Evolutionary conservation across 1,140 invertebrate genomes (phyloP).

Genomic region (Leptoteleia sp.): DNA sequence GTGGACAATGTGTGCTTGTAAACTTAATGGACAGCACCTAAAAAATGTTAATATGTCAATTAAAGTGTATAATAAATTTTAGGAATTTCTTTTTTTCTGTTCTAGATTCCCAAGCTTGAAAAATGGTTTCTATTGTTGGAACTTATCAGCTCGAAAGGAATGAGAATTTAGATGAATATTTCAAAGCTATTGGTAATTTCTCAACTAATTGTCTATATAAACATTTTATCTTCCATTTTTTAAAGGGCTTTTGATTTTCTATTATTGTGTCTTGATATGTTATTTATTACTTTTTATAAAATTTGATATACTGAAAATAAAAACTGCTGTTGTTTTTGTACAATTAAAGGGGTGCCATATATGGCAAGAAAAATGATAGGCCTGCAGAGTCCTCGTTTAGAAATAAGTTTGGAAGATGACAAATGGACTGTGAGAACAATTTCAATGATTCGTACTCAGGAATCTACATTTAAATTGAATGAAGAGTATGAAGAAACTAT

Average conservation of each 20-base stretch:
- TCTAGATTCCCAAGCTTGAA: no score
- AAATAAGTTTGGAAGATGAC: slow-evolving; percentile 82
- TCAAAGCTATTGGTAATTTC: slow-evolving; percentile 83
- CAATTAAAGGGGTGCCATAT: slow-evolving; percentile 79
- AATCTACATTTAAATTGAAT: slow-evolving; percentile 70
- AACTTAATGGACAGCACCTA: slow-evolving; percentile 86
- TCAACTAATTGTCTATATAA: no score
- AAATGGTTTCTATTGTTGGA: slow-evolving; percentile 72
- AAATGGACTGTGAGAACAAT: slow-evolving; percentile 83
- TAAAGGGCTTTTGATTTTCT: no score
- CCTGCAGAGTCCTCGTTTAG: slow-evolving; percentile 82
- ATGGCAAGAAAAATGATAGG: slow-evolving; percentile 84
- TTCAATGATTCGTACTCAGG: slow-evolving; percentile 76
- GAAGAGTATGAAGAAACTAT: slow-evolving; percentile 76
- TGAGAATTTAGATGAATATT: slow-evolving; percentile 85
- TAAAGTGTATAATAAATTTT: no score
- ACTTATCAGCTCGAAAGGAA: slow-evolving; percentile 84
- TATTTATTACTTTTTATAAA: no score
- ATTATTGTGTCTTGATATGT: no score
- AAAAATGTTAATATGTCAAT: no score
- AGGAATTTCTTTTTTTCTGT: slow-evolving; percentile 7
- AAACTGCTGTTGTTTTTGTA: background rate
- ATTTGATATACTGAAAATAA: slow-evolving; percentile 57
- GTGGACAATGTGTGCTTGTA: slow-evolving; percentile 84
- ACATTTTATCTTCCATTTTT: no score